Base-by-base conservation (phyloP, 2,888 invertebrate species). In the Molanna angustata region DNA sequence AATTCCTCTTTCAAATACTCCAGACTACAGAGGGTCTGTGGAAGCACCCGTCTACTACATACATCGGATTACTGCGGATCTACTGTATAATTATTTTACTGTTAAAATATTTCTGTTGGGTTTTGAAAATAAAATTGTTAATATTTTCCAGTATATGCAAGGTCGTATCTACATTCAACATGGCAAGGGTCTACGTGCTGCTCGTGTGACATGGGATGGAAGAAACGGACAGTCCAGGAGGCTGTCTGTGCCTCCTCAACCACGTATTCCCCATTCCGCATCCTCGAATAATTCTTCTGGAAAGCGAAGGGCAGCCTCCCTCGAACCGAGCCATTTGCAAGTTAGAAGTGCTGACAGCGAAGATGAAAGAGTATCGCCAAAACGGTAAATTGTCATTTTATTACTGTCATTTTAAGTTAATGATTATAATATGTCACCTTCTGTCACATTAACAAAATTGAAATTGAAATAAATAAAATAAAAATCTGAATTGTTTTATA, bases 111-210 rank as follows among this genome's bases (percentile, higher is more conserved):
- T n/a, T n/a, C n/a, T n/a, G n/a, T n/a, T n/a, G n/a, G n/a, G n/a
- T n/a, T n/a, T n/a, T n/a, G n/a, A n/a, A n/a, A n/a, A 27, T 27
- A 27, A 27, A 7, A 7, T 27, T 27, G 27, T 7, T 11, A 27
- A 27, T 27, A 60, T 63, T 62, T 76, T 77, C 18, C 69, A 88
- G 88, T 89, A 87, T 67, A 77, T 88, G 16, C 88, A 89, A 67
- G 89, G 89, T 1, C 80, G 83, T 61, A 82, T 88, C 11, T 89
- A 83, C 64, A 73, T 88, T 1, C 86, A 87, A 69, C 84, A 85
- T 48, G 84, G 86, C 0, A 80, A 85, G 65, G 78, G 83, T 43
- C 67, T 88, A 49, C 78, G 85, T 40, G 80, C 85, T 7, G 87
- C 85, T 0, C 80, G 81, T 62, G 80, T 88, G 47, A 78, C 69